Evolutionary conservation across 2,888 invertebrate genomes (phyloP).

Genomic region (Xiphydria camelus): DNA sequence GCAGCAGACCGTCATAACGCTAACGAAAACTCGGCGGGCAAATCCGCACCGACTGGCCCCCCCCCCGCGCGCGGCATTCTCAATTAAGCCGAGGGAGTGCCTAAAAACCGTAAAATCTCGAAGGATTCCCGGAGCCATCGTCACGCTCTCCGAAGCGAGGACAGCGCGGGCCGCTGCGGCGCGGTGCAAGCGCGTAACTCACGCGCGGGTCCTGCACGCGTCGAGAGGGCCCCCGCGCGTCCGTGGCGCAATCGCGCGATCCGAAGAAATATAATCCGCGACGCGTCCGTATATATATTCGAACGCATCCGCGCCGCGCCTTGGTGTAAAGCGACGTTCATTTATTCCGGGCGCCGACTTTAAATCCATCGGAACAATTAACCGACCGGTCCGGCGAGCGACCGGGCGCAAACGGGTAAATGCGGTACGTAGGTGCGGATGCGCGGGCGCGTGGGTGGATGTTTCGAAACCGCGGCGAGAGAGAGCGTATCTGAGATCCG

Average conservation of each 20-base stretch:
- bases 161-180: not conserved
- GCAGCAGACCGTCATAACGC: no score
- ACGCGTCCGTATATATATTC: constrained; percentile 25
- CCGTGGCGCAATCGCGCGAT: constrained; percentile 2
- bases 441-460: constrained; percentile 20
- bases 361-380: constrained; percentile 46
- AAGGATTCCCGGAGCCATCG: no score
- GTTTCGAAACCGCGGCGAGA: constrained; percentile 17
- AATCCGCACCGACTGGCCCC: no score
- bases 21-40: no score
- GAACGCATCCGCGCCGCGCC: constrained; percentile 15
- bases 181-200: no score
- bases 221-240: no score
- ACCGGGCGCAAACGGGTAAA: not conserved
- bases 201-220: no score
- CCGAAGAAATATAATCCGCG: constrained; percentile 30
- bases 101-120: no score
- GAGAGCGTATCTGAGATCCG: no score
- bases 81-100: no score
- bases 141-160: no score
- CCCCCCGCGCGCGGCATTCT: no score
- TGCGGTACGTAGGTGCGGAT: constrained; percentile 3
- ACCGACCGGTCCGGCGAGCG: constrained; percentile 17
- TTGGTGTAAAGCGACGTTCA: constrained; percentile 30
- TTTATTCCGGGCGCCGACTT: constrained; percentile 35